Conservation (phyloP, 2,797 vertebrate genomes). For the Esox lucius region DNA sequence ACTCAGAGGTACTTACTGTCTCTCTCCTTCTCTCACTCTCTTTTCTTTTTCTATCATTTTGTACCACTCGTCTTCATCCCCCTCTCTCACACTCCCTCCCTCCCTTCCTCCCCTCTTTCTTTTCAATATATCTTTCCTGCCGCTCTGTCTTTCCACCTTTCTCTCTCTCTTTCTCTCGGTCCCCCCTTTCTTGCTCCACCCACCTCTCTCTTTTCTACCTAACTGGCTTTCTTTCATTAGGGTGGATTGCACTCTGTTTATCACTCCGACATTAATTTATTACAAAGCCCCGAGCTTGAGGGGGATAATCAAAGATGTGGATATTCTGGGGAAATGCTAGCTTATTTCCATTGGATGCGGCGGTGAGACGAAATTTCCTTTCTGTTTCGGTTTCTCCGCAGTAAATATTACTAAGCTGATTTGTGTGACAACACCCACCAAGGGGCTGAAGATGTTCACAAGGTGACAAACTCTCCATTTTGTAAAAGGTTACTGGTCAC, state of each 20-base stretch:
- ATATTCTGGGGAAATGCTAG: conserved; percentile 47
- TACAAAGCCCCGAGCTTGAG: conserved; percentile 59
- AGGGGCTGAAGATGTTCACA: neutral
- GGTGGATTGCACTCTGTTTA: conserved; percentile 55
- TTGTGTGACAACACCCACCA: neutral
- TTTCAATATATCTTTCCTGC: too few relatives aligned
- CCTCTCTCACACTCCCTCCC: conserved; percentile 43
- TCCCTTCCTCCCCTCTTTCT: neutral
- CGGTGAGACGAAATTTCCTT: conserved; percentile 35
- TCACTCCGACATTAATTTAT: conserved; percentile 62
- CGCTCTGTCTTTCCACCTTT: conserved; percentile 15
- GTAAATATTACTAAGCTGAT: neutral
- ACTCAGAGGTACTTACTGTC: neutral
- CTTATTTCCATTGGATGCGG: conserved; percentile 41
- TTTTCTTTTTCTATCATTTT: neutral
- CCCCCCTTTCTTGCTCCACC: conserved; percentile 21
- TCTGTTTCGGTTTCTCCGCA: neutral
- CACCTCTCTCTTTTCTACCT: conserved; percentile 22
- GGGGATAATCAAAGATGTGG: conserved; percentile 65
- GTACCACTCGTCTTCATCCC: neutral
- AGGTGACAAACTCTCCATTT: neutral
- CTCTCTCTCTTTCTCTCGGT: conserved; percentile 38
- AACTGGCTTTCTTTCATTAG: conserved; percentile 54
- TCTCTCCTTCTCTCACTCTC: conserved; percentile 10
- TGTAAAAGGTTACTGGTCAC: neutral